A percentile compares a stretch with the other conserved stretches of the same genome.
These are phyloP conservation scores for Andrena praecox DNA, from an alignment of 2,888 invertebrate species.

Conservation along the genomic window DNA sequence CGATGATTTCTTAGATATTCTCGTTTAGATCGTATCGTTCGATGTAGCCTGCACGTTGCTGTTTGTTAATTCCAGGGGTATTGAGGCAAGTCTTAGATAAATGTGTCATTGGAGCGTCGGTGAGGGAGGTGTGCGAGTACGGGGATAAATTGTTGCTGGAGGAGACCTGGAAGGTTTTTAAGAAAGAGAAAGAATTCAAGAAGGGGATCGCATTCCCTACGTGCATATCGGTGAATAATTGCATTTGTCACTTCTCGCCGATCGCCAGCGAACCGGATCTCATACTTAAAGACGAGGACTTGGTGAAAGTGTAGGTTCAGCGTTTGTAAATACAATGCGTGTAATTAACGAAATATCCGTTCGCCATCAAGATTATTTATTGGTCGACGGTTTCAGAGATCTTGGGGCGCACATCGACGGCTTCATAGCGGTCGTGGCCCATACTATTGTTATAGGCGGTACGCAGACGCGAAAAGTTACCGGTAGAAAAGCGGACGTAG, in stretches of 20 bases:
- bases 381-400: constrained; percentile 88
- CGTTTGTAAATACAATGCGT: neutral
- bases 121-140: constrained; percentile 95
- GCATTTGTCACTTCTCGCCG: constrained; percentile 99
- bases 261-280: constrained; percentile 96
- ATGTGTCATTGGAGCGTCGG: constrained; percentile 95
- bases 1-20: neutral
- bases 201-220: constrained; percentile 99
- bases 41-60: neutral
- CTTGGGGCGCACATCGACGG: constrained; percentile 99
- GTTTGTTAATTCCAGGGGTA: constrained; percentile 89
- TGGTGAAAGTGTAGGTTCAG: constrained; percentile 97
- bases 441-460: constrained; percentile 96
- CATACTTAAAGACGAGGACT: constrained; percentile 94
- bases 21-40: neutral
- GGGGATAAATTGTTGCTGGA: constrained; percentile 95
- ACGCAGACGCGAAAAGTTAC: constrained; percentile 90
- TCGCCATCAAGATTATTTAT: neutral
- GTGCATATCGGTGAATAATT: constrained; percentile 99
- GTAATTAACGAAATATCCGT: constrained; percentile 8
- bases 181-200: constrained; percentile 98
- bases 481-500: constrained; percentile 97
- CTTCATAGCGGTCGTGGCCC: constrained; percentile 98
- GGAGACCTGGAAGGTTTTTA: constrained; percentile 98
- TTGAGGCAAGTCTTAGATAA: constrained; percentile 95